phyloP scores from a whole-genome alignment of 2,797 vertebrate species.

The Phoebastria nigripes region DNA sequence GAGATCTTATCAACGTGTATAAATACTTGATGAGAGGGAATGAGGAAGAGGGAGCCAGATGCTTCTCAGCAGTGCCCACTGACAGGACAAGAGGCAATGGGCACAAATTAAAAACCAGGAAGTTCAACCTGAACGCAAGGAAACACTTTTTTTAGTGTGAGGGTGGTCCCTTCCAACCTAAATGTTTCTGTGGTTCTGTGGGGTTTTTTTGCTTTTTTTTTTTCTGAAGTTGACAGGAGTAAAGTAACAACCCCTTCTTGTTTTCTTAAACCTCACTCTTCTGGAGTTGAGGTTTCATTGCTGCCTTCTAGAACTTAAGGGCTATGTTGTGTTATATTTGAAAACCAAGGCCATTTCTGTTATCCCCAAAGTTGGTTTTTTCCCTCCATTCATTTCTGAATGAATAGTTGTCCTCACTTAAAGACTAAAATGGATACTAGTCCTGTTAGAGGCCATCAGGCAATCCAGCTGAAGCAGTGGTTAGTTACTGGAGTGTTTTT shows the following conservation, averaged over 20 bases:
- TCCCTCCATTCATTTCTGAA: background rate
- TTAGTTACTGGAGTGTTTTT: background rate
- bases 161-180: background rate
- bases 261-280: background rate
- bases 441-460: background rate
- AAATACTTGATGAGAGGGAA: background rate
- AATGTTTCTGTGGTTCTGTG: background rate
- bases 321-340: background rate
- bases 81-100: background rate
- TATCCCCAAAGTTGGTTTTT: background rate
- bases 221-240: background rate
- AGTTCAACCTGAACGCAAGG: background rate
- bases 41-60: background rate
- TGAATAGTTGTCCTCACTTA: background rate
- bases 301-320: background rate
- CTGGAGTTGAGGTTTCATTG: background rate
- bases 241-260: background rate
- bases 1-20: background rate
- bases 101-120: background rate
- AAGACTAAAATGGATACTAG: background rate
- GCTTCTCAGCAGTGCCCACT: background rate
- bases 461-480: background rate
- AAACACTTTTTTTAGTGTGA: background rate
- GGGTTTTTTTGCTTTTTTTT: background rate
- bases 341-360: background rate